Percentiles rank a stretch among this genome's conserved stretches.
Evolutionary conservation across 2,797 vertebrate species (phyloP).

Genomic region (Thunnus albacares): DNA sequence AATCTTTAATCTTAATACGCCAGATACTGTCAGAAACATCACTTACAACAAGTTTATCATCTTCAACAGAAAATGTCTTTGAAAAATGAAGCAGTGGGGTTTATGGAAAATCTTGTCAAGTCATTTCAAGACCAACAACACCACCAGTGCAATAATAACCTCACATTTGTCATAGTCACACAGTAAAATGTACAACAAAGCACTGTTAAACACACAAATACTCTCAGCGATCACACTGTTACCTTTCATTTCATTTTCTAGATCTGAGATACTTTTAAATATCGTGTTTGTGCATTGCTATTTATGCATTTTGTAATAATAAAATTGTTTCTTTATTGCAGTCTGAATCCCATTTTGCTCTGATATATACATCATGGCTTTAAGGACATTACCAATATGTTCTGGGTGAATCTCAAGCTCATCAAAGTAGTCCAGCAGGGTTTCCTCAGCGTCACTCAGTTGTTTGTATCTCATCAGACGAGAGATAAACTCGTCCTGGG

Average conservation of each 20-base stretch:
- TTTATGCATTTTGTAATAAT: background rate
- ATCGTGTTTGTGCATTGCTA: background rate
- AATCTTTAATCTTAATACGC: background rate
- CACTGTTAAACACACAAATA: background rate
- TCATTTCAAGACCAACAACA: background rate
- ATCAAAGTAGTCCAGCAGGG: conserved; percentile 93
- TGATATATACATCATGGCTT: background rate
- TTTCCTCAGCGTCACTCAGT: conserved; percentile 82
- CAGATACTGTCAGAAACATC: conserved; percentile 4
- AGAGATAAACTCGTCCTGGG: conserved; percentile 85
- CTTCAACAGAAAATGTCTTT: background rate
- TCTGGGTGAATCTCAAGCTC: conserved; percentile 93
- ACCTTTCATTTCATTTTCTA: background rate
- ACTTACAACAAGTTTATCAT: background rate
- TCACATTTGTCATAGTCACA: no score
- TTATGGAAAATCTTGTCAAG: background rate
- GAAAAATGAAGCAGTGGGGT: background rate
- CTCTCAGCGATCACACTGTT: no score
- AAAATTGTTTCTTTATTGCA: conserved; percentile 1
- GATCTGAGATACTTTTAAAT: background rate
- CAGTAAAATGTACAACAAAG: no score
- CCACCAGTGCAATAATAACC: no score
- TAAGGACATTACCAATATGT: conserved; percentile 86
- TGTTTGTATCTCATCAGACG: conserved; percentile 86
- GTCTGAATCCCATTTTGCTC: background rate